A percentile compares a stretch with the other conserved stretches of the same genome.
These are phyloP conservation scores for Corvus hawaiiensis DNA, from an alignment of 2,113 vertebrate genomes.

Conservation along the genomic window DNA sequence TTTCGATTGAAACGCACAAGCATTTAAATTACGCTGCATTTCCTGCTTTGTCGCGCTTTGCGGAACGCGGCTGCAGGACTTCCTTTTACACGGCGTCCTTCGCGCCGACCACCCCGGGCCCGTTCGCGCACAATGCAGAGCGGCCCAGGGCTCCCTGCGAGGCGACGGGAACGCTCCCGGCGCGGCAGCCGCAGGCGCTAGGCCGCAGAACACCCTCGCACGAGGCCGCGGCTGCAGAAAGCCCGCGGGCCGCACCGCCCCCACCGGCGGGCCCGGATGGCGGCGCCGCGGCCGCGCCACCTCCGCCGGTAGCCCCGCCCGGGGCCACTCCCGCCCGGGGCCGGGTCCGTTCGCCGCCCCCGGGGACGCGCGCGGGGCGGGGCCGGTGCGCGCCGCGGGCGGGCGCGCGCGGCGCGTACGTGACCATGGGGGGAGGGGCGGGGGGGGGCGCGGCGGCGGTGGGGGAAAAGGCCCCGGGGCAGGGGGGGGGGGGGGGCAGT, in stretches of 20 bases:
- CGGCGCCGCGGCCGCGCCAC: background rate
- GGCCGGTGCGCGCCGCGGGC: too few relatives aligned
- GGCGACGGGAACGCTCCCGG: background rate
- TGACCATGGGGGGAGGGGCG: too few relatives aligned
- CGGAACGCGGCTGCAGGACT: background rate
- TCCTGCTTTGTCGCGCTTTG: background rate
- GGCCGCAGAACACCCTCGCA: background rate
- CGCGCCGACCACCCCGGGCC: background rate
- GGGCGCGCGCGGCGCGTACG: too few relatives aligned
- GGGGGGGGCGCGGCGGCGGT: too few relatives aligned
- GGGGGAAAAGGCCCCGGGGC: too few relatives aligned
- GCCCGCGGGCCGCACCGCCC: background rate
- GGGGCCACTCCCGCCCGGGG: too few relatives aligned
- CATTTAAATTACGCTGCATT: rapidly evolving
- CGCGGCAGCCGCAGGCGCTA: background rate
- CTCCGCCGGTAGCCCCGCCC: too few relatives aligned
- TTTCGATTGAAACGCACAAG: background rate
- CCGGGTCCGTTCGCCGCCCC: too few relatives aligned
- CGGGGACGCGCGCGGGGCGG: too few relatives aligned
- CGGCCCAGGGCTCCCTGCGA: rapidly evolving
- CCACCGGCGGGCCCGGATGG: background rate
- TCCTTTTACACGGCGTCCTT: background rate
- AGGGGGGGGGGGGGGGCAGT: too few relatives aligned
- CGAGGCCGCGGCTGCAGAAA: background rate
- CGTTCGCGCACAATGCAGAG: rapidly evolving